Base-by-base conservation (phyloP, 2,797 vertebrate species). In the Argentina silus region DNA sequence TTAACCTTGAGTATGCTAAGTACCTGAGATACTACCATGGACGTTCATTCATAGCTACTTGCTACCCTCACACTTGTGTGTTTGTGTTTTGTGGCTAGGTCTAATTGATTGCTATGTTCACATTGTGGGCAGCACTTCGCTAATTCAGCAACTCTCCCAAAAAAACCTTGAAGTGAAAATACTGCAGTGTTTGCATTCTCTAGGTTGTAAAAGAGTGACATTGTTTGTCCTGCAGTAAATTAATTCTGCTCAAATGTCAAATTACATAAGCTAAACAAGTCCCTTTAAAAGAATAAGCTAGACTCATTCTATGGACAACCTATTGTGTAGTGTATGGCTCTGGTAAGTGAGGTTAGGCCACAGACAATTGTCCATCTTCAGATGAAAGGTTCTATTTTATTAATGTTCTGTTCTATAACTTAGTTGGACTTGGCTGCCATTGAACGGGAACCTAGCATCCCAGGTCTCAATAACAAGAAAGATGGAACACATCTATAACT, bases 1-100 rank as follows among this genome's bases (percentile, higher is more conserved):
- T 91, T 87, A 88, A 89, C 88, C 81, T 83, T 51, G 65, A 21
- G 21, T 36, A n/a, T 15, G 23, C 14, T 50, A 51, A 67, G 19
- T 8, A 42, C 17, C 15, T 21, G 42, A n/a, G 36, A 44, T 63
- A 3, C 42, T 43, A 48, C n/a, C 27, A 3, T 44, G 36, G 36
- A 27, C n/a, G 11, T 48, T 48, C 47, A 63, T 63, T 23, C 15
- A 63, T 15, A 6, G 6, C 15, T 14, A 9, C 15, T 17, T 9
- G 36, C 8, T 44, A 62, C 14, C 15, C 27, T 3, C 27, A 0
- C 36, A 62, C n/a, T 69, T 74, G 64, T 42, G 61, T 8, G 55
- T 73, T 70, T 80, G 75, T 78, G 78, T 74, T 73, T 75, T 76
- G 27, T 36, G 2, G 27, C 27, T 36, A 36, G 27, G 27, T 36